A percentile compares a stretch with the other conserved stretches of the same genome.
These are phyloP conservation scores for Neosilurus hyrtlii DNA, from an alignment of 2,797 vertebrate species.

Conservation along the genomic window DNA sequence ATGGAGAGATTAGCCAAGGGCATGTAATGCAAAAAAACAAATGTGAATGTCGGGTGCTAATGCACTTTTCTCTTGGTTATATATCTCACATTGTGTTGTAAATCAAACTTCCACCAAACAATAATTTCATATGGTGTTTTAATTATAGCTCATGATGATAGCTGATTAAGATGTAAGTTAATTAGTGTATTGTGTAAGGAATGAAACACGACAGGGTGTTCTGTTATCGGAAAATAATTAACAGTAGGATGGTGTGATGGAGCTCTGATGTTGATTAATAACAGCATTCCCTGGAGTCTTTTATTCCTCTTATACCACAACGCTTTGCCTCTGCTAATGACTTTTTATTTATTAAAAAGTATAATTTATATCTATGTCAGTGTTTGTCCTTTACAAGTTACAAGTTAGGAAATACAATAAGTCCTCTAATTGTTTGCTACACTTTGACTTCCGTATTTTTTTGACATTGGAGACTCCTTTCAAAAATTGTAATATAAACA, in stretches of 20 bases:
- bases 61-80: background rate
- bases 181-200: background rate
- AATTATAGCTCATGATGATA: background rate
- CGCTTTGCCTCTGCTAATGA: background rate
- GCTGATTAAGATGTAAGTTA: background rate
- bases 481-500: background rate
- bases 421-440: background rate
- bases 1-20: background rate
- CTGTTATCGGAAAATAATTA: conserved; percentile 2
- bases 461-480: too few species aligned
- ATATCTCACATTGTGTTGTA: background rate
- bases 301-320: background rate
- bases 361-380: background rate
- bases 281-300: background rate
- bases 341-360: background rate
- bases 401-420: background rate
- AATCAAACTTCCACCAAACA: background rate
- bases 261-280: background rate
- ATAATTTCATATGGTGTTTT: conserved; percentile 2
- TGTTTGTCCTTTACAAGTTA: background rate
- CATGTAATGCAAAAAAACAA: background rate
- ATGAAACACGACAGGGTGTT: background rate
- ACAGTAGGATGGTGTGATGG: background rate
- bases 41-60: background rate
- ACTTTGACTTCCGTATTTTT: too few species aligned